Evolutionary conservation across 2,113 vertebrate species (phyloP), one percentile per base, ranked within the genome.

Genomic region (Asarcornis scutulata): DNA sequence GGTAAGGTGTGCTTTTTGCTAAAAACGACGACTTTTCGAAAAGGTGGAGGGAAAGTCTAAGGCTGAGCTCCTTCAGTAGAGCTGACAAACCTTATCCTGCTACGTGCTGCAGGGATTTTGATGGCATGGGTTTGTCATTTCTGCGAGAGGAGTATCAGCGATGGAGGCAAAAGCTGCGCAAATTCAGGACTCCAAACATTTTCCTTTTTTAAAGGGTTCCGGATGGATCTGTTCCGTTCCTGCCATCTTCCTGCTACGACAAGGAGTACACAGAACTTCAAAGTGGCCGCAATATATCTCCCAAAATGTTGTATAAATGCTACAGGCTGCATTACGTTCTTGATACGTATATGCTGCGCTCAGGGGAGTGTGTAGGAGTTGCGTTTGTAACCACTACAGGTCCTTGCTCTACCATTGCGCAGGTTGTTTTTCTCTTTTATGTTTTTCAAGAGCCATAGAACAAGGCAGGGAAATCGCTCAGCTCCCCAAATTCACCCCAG

Each of bases 201-300:
- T 83, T 77, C 9, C n/a, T 79, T 81, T 64, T 46, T 78, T 91
- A 34, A 89, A 74, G 40, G 42, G 62, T 85, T 91, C 85, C 85
- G 85, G 75, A 79, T 87, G 27, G 27, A 75, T 75, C 53, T 0
- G 0, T 82, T 91, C 66, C 12, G 9, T 21, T 72, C 26, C 32
- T 77, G 15, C 73, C 32, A 9, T 76, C 73, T 79, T 94, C 55
- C 53, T 62, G 60, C 63, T 55, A 3, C 0, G 3, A 52, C 21
- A 22, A 72, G 40, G 72, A 46, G 64, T 34, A 73, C 8, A 9
- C 38, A 84, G 64, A 6, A 5, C 52, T 87, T 87, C 46, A 55
- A 21, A 22, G 31, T 29, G 42, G 38, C 59, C 67, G 48, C 42
- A 60, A 40, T 15, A 5, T 17, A 20, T 29, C 66, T 83, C 34